These are phyloP conservation scores for Leptura quadrifasciata DNA, from an alignment of 2,888 invertebrate genomes.

Conservation along the genomic window DNA sequence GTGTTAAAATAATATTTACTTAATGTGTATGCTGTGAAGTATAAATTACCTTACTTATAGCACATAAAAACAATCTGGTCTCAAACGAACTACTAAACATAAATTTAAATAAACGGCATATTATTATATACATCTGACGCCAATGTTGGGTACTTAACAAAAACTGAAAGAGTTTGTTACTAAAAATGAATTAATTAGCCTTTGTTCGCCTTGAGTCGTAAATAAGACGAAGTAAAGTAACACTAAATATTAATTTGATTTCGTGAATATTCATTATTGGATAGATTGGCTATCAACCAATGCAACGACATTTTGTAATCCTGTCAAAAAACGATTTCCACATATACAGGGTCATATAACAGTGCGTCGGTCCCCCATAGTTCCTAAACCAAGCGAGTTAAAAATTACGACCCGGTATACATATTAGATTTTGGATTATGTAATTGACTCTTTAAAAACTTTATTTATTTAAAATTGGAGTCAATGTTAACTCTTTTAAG, in stretches of 20 bases:
- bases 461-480: no score
- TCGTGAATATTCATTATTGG: not conserved
- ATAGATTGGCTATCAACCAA: not conserved
- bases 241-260: not conserved
- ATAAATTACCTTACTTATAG: constrained; percentile 22
- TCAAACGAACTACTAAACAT: constrained; percentile 19
- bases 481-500: no score
- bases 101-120: constrained; percentile 20
- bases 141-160: not conserved
- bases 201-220: not conserved
- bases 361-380: no score
- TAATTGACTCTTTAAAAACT: no score
- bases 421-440: no score
- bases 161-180: not conserved
- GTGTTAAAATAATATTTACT: constrained; percentile 33
- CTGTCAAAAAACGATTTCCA: no score
- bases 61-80: constrained; percentile 31
- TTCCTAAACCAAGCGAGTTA: no score
- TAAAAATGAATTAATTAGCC: not conserved
- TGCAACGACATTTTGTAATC: no score
- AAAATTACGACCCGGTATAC: no score
- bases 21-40: constrained; percentile 26
- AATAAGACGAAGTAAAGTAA: not conserved
- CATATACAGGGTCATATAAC: no score
- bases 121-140: constrained; percentile 14